These are phyloP conservation scores for Carabus problematicus DNA, from an alignment of 2,888 invertebrate species.

Conservation along the genomic window DNA sequence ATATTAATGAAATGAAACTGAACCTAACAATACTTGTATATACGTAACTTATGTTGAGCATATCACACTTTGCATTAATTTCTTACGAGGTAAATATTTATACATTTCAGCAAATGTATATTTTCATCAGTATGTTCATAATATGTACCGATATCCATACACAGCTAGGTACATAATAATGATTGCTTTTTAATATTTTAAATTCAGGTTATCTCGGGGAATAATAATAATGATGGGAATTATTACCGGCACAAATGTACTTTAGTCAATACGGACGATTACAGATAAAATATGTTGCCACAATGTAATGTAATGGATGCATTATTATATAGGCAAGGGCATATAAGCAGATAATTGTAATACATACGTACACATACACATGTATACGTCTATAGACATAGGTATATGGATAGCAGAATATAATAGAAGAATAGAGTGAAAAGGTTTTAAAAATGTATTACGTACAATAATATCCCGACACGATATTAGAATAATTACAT, in stretches of 20 bases:
- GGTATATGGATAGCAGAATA: neutral
- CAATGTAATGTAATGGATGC: neutral
- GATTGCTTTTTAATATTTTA: constrained; percentile 37
- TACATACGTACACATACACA: neutral
- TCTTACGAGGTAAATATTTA: no score
- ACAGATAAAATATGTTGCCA: neutral
- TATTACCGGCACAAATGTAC: neutral
- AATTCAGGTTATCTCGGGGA: neutral
- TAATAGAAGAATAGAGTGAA: neutral
- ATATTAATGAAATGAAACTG: no score
- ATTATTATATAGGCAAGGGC: neutral
- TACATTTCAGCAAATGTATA: no score
- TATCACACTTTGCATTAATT: no score
- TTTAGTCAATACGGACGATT: neutral
- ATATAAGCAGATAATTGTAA: neutral
- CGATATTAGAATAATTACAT: neutral
- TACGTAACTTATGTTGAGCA: no score
- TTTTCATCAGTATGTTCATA: no score
- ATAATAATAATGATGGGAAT: no score
- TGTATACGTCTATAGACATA: neutral
- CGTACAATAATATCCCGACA: neutral
- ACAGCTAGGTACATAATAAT: constrained; percentile 13
- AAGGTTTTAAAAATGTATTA: neutral
- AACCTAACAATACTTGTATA: no score
- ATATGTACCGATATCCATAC: neutral